These are phyloP conservation scores for Tiliacea citrago DNA, from an alignment of 2,888 invertebrate genomes.

Conservation along the genomic window DNA sequence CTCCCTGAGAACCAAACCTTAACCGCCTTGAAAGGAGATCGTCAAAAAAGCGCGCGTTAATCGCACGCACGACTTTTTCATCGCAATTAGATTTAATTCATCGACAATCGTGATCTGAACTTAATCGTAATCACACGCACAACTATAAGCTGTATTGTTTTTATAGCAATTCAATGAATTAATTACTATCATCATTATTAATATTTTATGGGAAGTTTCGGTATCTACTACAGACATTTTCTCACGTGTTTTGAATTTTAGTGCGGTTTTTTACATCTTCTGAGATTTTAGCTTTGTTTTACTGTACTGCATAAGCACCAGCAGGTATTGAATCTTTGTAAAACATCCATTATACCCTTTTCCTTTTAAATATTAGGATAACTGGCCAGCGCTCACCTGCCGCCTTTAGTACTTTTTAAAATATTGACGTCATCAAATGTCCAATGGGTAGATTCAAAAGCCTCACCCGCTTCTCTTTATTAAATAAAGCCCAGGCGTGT, in stretches of 20 bases:
- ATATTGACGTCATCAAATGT: too few relatives aligned
- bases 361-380: too few relatives aligned
- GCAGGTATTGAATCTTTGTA: too few relatives aligned
- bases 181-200: constrained; percentile 44
- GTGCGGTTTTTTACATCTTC: not conserved
- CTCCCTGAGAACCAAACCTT: constrained; percentile 62
- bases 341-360: too few relatives aligned
- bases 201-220: constrained; percentile 18
- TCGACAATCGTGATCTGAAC: constrained; percentile 67
- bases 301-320: not conserved
- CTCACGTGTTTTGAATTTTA: not conserved
- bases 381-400: too few relatives aligned
- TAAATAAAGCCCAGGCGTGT: too few relatives aligned
- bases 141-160: constrained; percentile 50
- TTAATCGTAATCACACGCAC: constrained; percentile 65
- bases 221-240: not conserved
- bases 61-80: constrained; percentile 70
- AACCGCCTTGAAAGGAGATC: constrained; percentile 71
- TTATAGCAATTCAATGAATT: constrained; percentile 47
- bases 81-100: constrained; percentile 81
- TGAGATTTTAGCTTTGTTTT: not conserved
- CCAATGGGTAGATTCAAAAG: too few relatives aligned
- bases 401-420: too few relatives aligned
- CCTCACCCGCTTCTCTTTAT: too few relatives aligned
- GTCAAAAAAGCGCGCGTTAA: constrained; percentile 73